Conservation (phyloP, 2,888 invertebrate genomes). For the Hemaris fuciformis region DNA sequence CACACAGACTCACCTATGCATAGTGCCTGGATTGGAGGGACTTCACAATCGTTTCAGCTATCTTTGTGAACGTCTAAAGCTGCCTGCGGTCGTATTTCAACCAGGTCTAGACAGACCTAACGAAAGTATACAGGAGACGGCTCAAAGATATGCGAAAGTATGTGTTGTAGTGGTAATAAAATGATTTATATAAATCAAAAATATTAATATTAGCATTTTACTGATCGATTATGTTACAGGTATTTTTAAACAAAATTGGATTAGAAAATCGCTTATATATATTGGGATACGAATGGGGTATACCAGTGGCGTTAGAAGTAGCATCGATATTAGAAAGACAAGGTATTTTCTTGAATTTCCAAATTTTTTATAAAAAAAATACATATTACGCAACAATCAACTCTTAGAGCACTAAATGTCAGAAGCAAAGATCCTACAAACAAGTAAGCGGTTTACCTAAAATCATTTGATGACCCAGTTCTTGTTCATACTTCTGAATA, state of each 20-base stretch:
- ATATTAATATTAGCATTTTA: not conserved
- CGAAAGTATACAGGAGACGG: conserved; percentile 41
- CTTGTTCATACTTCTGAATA: no score
- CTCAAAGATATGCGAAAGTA: conserved; percentile 41
- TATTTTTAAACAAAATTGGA: conserved; percentile 33
- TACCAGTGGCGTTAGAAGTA: conserved; percentile 45
- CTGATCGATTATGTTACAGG: conserved; percentile 31
- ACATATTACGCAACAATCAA: no score
- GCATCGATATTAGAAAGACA: conserved; percentile 46
- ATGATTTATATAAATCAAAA: not conserved
- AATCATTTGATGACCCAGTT: no score
- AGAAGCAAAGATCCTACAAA: no score
- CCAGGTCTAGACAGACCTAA: conserved; percentile 41
- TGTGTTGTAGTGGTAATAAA: no score
- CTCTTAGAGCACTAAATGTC: no score
- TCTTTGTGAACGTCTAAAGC: conserved; percentile 45
- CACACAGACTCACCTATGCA: conserved; percentile 37
- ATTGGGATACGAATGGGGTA: conserved; percentile 50
- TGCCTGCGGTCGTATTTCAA: conserved; percentile 52
- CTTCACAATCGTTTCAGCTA: conserved; percentile 40
- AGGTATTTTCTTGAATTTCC: conserved; percentile 33
- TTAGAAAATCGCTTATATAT: conserved; percentile 41
- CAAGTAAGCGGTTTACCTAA: no score
- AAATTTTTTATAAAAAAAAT: no score
- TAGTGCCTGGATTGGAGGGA: conserved; percentile 56